Conservation (phyloP, 2,113 vertebrate genomes). For the Menura novaehollandiae region DNA sequence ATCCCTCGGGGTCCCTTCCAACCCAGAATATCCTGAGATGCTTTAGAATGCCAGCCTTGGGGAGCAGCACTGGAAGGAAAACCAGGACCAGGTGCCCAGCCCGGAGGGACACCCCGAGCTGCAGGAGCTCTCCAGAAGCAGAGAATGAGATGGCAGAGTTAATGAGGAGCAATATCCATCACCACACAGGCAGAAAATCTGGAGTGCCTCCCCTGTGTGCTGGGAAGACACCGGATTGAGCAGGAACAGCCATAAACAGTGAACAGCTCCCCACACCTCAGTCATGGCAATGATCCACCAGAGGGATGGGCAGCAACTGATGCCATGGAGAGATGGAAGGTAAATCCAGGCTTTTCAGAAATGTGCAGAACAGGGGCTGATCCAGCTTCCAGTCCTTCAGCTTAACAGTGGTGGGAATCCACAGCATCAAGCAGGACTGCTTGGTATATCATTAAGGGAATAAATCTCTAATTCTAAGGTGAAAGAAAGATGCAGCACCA, state of each 20-base stretch:
- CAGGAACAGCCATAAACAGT: neutral
- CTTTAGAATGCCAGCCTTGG: neutral
- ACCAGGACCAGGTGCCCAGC: constrained; percentile 58
- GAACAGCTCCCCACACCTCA: neutral
- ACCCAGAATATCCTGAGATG: neutral
- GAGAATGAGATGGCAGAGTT: constrained; percentile 68
- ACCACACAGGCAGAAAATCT: constrained; percentile 45
- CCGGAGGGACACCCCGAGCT: constrained; percentile 59
- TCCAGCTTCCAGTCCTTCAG: neutral
- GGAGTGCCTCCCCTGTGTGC: neutral
- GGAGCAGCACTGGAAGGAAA: neutral
- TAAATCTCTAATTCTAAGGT: neutral
- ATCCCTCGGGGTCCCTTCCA: neutral
- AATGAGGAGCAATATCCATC: constrained; percentile 70
- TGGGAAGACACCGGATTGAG: neutral
- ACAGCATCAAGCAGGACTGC: neutral
- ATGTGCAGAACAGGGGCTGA: neutral
- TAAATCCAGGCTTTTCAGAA: neutral
- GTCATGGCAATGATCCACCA: neutral
- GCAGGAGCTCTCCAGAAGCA: constrained; percentile 52
- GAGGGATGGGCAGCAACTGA: neutral
- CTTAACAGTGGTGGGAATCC: neutral
- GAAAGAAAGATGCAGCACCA: neutral
- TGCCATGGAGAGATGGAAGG: neutral
- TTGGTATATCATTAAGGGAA: neutral